Conservation (phyloP, 2,113 vertebrate genomes). For the Bostrychus sinensis region DNA sequence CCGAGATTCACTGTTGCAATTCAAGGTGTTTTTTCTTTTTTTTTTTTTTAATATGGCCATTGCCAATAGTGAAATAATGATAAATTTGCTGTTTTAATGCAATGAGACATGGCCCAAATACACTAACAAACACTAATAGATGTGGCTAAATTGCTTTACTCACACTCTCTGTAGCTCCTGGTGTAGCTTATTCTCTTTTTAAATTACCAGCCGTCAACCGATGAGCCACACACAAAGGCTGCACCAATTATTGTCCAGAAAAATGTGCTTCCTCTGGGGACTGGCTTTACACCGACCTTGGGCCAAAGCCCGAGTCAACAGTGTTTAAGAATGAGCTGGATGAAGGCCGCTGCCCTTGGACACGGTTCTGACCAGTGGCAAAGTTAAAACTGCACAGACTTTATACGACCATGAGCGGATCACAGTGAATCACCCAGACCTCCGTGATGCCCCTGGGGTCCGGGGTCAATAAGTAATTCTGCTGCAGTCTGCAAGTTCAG, state of each 20-base stretch:
- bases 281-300: conserved; percentile 32
- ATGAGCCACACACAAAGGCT: neutral
- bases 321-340: conserved; percentile 12
- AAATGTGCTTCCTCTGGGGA: conserved; percentile 6
- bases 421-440: conserved; percentile 38
- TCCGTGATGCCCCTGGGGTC: conserved; percentile 14
- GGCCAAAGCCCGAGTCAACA: conserved; percentile 35
- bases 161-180: neutral
- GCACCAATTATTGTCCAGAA: neutral
- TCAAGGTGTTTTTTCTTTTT: no score
- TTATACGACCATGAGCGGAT: conserved; percentile 8
- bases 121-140: no score
- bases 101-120: no score
- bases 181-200: neutral
- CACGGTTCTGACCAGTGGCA: conserved; percentile 40
- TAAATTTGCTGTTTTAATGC: no score
- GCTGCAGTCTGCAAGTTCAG: neutral
- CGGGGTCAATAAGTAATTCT: conserved; percentile 32
- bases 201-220: neutral
- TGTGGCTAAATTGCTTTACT: neutral
- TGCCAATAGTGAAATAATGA: no score
- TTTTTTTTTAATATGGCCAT: no score
- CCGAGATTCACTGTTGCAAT: no score
- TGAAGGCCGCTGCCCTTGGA: conserved; percentile 20
- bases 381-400: conserved; percentile 29